Evolutionary conservation across 2,113 vertebrate species (phyloP), one percentile per base, ranked within the genome.

Genomic region (Boleophthalmus pectinirostris): DNA sequence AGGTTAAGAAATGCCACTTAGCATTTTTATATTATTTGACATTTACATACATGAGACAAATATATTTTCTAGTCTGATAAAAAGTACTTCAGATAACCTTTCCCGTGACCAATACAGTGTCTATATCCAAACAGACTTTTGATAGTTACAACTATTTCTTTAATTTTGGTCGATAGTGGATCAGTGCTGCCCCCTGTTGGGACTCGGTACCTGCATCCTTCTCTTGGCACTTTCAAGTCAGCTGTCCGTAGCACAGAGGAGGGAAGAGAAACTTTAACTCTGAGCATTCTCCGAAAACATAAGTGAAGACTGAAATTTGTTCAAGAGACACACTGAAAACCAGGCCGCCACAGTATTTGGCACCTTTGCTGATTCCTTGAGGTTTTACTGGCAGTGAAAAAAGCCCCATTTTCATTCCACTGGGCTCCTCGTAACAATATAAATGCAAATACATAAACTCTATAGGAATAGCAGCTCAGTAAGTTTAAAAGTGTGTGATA

Each of bases 381-480:
- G 24, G 11, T 81, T 67, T 78, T 6, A 43, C 29, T 49, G 49
- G 49, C 49, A 60, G 45, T 79, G 72, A 85, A 77, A 29, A 43
- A 43, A 77, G 75, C 69, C 64, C 80, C 81, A 82, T 92, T 87
- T 82, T 79, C 70, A 90, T 90, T 89, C 88, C 53, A 49, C 29
- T 21, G 70, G 70, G 70, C 80, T 84, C 38, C 58, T 57, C 75
- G 58, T 69, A 25, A 86, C 89, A 85, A 90, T 88, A 90, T 91
- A 92, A 91, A 91, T 91, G 91, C 88, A 89, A 92, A 92, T 89
- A 88, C 54, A 70, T 78, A 84, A 90, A 79, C 51, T 76, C 66
- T 46, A 80, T 73, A 63, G 72, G 47, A 80, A 82, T 12, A 5
- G 61, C 56, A 79, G 68, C 58, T 49, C 81, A 88, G 83, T 78